Base-by-base conservation (phyloP, 2,797 vertebrate genomes). In the Eleutherodactylus coqui region DNA sequence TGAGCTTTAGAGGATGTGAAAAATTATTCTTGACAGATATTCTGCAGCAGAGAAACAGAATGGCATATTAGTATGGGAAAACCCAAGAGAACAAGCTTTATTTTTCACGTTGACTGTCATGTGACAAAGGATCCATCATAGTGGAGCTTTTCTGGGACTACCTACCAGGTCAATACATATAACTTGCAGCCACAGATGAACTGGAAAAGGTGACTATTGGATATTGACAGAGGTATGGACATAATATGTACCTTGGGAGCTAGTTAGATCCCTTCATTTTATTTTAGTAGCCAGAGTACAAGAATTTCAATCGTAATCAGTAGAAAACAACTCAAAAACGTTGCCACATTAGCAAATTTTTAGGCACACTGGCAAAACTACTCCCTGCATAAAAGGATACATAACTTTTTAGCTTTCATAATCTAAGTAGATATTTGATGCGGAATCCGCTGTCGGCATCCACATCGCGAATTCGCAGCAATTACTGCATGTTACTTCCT, bases 21-120 rank as follows among this genome's bases (percentile, higher is more conserved):
- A 32, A 75, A 75, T 75, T 49, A 47, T 51, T 75, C 16, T 32
- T 47, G 43, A 75, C 73, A 47, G 45, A 32, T 75, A 51, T 4
- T 49, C 7, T 29, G 16, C 73, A 51, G 45, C 16, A 45, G 45
- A 73, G 21, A 27, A 13, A 73, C 69, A 73, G n/a, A 16, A 73
- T 41, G 38, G 36, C 38, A 21, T 70, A 41, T 70, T 43, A n/a
- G 36, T n/a, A 43, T 36, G 21, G 9, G 36, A n/a, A 11, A 38
- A 70, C 32, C 21, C 36, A 70, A 70, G 67, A n/a, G 67, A 70
- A 70, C n/a, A 27, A 5, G 5, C 2, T 73, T n/a, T 73, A 73
- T 27, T 16, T 73, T 73, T 45, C 13, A 69, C 17, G 69, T 27
- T 24, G 10, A 73, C 27, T 62, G 60, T 62, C 60, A 62, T 4